Evolutionary conservation across 2,888 invertebrate genomes (phyloP), one percentile per base, ranked within the genome.

Genomic region (Tineola bisselliella): DNA sequence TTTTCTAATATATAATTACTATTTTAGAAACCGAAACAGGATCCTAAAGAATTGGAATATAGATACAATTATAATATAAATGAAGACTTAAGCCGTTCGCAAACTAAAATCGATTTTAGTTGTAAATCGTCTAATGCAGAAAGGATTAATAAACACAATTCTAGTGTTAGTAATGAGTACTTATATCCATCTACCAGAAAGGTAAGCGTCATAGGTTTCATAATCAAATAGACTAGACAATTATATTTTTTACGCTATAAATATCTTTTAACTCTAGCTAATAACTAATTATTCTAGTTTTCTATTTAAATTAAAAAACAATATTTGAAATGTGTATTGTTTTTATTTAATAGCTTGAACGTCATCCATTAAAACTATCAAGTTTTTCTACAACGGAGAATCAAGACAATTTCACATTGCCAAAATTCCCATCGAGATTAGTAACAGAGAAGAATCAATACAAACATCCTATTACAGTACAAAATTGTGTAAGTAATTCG

Each of bases 381-480:
- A 78, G 72, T 0, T 77, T 81, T 57, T 75, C 77, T 0, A 74
- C 71, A 0, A 74, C 83, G 1, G 83, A 81, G 65, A 80, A 77
- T 76, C 73, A 68, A 59, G 72, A 69, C 44, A 68, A 72, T 0
- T 87, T 72, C 63, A 67, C 66, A 3, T 52, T 64, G 31, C 81
- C 79, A 5, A 61, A 57, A 0, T 64, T 63, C 1, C 65, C 75
- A 6, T 63, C 77, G 4, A 68, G 75, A 25, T 61, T 86, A 48
- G 69, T 77, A 1, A 81, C 81, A 0, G 68, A 79, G 15, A 84
- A 84, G 61, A 73, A 81, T 44, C 82, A 83, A 62, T 77, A 68
- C 62, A 79, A 77, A 61, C 71, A 78, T 58, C 75, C 76, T 1
- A 66, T 68, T 12, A 70, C 65, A 25, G 59, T 79, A 4, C 60